These are phyloP conservation scores for Seira sanloemensis DNA, from an alignment of 2,888 invertebrate genomes.

Conservation along the genomic window DNA sequence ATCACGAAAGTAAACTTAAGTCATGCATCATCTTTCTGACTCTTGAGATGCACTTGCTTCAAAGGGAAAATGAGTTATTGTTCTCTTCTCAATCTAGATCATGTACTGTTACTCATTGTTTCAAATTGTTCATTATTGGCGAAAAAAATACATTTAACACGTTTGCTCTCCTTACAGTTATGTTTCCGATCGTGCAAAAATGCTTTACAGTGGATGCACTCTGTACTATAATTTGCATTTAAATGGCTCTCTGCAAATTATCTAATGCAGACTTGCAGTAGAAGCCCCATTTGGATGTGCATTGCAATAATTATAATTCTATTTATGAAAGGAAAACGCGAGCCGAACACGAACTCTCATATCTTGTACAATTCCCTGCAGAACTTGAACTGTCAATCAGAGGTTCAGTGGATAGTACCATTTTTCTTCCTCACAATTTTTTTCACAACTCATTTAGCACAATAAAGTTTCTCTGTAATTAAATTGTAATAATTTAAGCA, in stretches of 20 bases:
- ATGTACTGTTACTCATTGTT: slow-evolving; percentile 32
- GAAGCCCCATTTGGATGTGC: no score
- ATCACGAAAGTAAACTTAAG: background rate
- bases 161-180: background rate
- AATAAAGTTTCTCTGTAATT: slow-evolving; percentile 55
- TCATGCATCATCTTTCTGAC: background rate
- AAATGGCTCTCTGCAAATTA: background rate
- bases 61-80: background rate
- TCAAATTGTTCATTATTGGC: background rate
- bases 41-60: background rate
- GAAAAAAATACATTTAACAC: background rate
- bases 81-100: background rate
- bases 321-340: background rate
- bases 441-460: slow-evolving; percentile 62
- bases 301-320: background rate
- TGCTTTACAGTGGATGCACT: background rate
- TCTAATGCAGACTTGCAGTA: background rate
- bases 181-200: background rate
- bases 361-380: slow-evolving; percentile 15
- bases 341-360: no score
- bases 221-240: background rate
- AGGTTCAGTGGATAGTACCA: slow-evolving; percentile 31
- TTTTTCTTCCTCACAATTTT: slow-evolving; percentile 22
- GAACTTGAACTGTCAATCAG: slow-evolving; percentile 58
- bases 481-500: slow-evolving; percentile 58